Evolutionary conservation across 2,888 invertebrate species (phyloP).

Genomic region (Apamea sordens): DNA sequence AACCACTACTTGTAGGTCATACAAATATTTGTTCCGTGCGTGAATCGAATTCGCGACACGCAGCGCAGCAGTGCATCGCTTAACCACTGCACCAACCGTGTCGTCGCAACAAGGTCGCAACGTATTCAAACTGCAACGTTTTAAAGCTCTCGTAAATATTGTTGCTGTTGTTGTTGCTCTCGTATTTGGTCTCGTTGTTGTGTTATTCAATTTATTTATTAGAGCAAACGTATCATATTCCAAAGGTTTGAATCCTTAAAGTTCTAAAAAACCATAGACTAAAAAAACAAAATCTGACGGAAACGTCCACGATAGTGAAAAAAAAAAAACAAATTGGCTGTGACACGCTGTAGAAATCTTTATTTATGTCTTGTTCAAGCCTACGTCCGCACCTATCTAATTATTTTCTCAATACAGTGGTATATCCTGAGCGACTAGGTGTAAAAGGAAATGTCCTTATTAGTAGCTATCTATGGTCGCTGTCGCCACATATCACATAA

Average conservation of each 20-base stretch:
- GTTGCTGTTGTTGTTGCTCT: background rate
- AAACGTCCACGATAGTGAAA: too few species aligned
- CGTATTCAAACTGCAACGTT: background rate
- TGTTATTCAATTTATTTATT: background rate
- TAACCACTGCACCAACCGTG: too few species aligned
- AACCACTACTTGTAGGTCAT: too few species aligned
- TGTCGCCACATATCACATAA: slow-evolving; percentile 6
- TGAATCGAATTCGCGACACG: too few species aligned
- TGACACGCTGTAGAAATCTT: background rate
- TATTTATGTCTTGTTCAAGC: slow-evolving; percentile 8
- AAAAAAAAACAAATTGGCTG: background rate
- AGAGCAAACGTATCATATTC: background rate
- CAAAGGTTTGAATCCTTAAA: background rate
- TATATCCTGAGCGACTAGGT: slow-evolving; percentile 1
- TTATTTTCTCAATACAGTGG: slow-evolving; percentile 7
- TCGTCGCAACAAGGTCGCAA: too few species aligned
- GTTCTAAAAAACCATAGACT: background rate
- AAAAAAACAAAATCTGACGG: background rate
- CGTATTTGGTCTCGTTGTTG: too few species aligned
- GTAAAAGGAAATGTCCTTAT: slow-evolving; percentile 48
- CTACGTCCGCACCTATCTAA: background rate
- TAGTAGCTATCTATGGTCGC: slow-evolving; percentile 7
- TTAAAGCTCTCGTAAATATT: background rate
- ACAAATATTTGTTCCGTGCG: too few species aligned
- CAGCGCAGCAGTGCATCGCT: too few species aligned